Percentiles rank a stretch among this genome's conserved stretches.
Evolutionary conservation across 2,888 invertebrate species (phyloP).

Genomic region (Drosophila pegasa): DNA sequence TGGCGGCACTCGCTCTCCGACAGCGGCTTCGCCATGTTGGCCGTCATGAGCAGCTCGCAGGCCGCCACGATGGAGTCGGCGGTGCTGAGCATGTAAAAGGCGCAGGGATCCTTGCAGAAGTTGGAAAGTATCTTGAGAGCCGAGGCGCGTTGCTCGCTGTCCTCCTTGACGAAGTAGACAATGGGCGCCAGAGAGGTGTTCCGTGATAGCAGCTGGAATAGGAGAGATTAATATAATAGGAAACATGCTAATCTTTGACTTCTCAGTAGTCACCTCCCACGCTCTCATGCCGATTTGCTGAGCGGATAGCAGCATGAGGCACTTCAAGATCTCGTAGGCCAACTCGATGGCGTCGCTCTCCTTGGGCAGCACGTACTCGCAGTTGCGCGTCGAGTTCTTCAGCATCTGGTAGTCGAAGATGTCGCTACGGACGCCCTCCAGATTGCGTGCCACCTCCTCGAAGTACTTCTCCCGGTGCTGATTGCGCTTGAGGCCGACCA

Average conservation of each 20-base stretch:
- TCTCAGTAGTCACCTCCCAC: slow-evolving; percentile 71
- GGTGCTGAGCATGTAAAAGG: slow-evolving; percentile 79
- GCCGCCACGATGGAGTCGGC: slow-evolving; percentile 83
- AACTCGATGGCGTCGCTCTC: slow-evolving; percentile 77
- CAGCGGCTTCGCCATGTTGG: slow-evolving; percentile 75
- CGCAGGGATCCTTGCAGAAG: slow-evolving; percentile 80
- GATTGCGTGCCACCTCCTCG: slow-evolving; percentile 83
- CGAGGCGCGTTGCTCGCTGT: slow-evolving; percentile 78
- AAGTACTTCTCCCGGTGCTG: slow-evolving; percentile 84
- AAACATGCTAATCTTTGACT: too few species aligned
- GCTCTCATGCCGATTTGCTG: slow-evolving; percentile 69
- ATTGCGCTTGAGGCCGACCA: slow-evolving; percentile 80
- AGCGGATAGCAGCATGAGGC: slow-evolving; percentile 80
- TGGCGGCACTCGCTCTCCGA: slow-evolving; percentile 81
- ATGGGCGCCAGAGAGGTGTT: slow-evolving; percentile 79
- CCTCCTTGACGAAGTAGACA: slow-evolving; percentile 81
- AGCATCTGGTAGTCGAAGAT: slow-evolving; percentile 83
- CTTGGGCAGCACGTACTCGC: slow-evolving; percentile 81
- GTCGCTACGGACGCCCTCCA: slow-evolving; percentile 83
- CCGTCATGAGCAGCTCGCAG: slow-evolving; percentile 81
- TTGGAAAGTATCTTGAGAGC: slow-evolving; percentile 83
- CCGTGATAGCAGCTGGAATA: slow-evolving; percentile 44
- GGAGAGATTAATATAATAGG: background rate
- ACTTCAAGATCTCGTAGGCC: slow-evolving; percentile 82
- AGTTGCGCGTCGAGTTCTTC: slow-evolving; percentile 73